Evolutionary conservation across 2,113 vertebrate genomes (phyloP).

Genomic region (Malurus melanocephalus): DNA sequence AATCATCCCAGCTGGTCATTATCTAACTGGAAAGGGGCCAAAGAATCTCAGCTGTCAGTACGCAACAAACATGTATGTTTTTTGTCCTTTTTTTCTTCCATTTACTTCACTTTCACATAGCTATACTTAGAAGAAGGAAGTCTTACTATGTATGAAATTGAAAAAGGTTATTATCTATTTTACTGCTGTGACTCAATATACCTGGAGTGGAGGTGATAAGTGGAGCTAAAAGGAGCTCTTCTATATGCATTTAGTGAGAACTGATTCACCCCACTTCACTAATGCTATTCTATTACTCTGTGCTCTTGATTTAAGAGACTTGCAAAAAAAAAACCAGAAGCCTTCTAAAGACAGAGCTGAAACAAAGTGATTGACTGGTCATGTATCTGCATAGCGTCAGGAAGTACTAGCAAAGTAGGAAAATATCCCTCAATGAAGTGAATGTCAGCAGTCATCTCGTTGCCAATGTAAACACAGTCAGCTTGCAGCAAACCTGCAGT

Average conservation of each 20-base stretch:
- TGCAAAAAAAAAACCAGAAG: not conserved
- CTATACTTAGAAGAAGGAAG: not conserved
- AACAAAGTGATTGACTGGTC: not conserved
- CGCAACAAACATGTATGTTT: constrained; percentile 30
- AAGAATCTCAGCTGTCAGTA: constrained; percentile 52
- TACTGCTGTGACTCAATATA: not conserved
- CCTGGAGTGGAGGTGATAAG: not conserved
- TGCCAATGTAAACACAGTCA: not conserved
- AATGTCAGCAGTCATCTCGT: not conserved
- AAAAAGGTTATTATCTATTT: not conserved
- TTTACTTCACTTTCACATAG: constrained; percentile 13
- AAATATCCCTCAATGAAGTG: not conserved
- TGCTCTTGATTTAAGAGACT: not conserved
- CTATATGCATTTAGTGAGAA: not conserved
- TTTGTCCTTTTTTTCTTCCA: not conserved
- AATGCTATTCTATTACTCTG: not conserved
- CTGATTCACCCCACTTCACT: not conserved
- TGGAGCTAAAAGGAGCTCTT: not conserved
- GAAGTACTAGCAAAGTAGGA: not conserved
- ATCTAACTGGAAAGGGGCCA: constrained; percentile 52
- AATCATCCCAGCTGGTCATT: constrained; percentile 70
- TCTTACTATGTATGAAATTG: not conserved
- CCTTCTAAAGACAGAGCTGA: not conserved
- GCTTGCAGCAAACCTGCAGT: not conserved
- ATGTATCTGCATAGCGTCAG: not conserved